Base-by-base conservation (phyloP, 2,113 vertebrate genomes). In the Bagarius yarrelli region DNA sequence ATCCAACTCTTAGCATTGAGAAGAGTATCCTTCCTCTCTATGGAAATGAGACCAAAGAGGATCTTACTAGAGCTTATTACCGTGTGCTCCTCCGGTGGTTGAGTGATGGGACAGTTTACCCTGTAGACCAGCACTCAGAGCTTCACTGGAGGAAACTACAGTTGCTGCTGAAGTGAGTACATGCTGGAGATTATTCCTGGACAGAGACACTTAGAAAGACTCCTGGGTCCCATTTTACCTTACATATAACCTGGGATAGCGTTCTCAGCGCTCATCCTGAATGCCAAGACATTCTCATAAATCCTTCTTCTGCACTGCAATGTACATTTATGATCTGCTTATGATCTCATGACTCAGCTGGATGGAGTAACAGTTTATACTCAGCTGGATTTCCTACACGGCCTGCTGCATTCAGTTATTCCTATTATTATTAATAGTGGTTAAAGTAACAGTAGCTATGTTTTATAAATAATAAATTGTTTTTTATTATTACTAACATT, bases 11-110 rank as follows among this genome's bases (percentile, higher is more conserved):
- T 66, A 53, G 18, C 15, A 19, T 23, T 40, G 80, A 83, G 81
- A 79, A 83, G 44, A 47, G 83, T 83, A 77, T 16, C 23, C 61
- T 15, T 52, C 14, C 66, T 44, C 83, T 86, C 85, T n/a, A 34
- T 78, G 18, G 84, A 77, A 87, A 75, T 27, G 61, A 59, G 34
- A 32, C 25, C 18, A 23, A 64, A 61, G 69, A 18, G 52, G 60
- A 27, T 56, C 67, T 69, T 81, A 74, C 69, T 73, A 36, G 55
- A 74, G 73, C 50, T 60, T 23, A 19, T 72, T 47, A 57, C 19
- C 15, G 30, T 40, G 21, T 25, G 27, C n/a, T 67, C 53, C 27
- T 57, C 25, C 18, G 14, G 5, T 14, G 72, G 47, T 44, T 72
- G 78, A 80, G 69, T 59, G 57, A 80, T 61, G 69, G 57, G 44